Evolutionary conservation across 2,888 invertebrate species (phyloP), one percentile per base, ranked within the genome.

Genomic region (Ichneumoninae sp.): DNA sequence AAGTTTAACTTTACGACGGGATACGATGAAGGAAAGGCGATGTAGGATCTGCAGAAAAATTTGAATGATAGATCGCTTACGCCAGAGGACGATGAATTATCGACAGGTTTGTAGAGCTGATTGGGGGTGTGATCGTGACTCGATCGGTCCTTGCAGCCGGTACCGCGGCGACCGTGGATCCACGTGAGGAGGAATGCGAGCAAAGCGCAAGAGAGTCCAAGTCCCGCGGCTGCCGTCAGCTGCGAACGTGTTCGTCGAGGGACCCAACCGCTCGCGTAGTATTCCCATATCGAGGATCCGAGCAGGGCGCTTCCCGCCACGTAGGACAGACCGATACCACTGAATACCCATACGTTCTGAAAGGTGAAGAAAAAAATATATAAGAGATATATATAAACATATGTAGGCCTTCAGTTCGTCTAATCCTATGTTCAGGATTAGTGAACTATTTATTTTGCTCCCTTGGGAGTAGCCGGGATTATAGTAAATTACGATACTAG

Each of bases 221-320:
- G 87, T 44, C 89, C 93, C 44, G 93, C 93, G 5, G 93, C 91
- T 2, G 91, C 93, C 50, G 93, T 92, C 16, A 97, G 94, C 91
- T 96, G 96, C 89, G 96, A 96, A 93, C 96, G 96, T 88, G 96
- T 96, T 94, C 96, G 95, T 92, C 95, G 95, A 87, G 96, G 96
- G 89, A 96, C 96, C 96, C 96, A 96, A 65, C 93, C 93, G 95
- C 95, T 93, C 95, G 96, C 93, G 94, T 95, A 94, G 94, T 95
- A 94, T 95, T 95, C 94, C 95, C 95, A 91, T 94, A 96, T 95
- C 91, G 96, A 96, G 91, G 96, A 95, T 91, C 96, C 95, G 89
- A 97, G 94, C 89, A 96, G 96, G 87, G 96, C 96, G 93, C 93
- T 93, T 87, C 96, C 95, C 93, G 96, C 94, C 91, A 96, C 95